phyloP scores from a whole-genome alignment of 2,888 invertebrate species.

The Drosophila acutilabella region DNA sequence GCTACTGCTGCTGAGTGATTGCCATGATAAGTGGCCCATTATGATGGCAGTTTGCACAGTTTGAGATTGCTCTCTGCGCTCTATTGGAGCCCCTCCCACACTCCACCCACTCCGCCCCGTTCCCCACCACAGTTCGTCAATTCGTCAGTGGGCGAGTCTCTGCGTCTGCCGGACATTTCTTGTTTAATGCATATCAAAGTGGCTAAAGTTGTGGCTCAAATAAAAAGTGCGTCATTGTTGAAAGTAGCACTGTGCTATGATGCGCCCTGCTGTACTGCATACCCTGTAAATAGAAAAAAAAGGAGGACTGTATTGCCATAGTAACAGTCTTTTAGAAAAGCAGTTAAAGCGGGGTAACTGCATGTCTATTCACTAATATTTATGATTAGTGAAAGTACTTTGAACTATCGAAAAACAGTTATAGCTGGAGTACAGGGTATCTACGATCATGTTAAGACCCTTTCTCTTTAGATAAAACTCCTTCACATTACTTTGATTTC shows the following conservation, averaged over 20 bases:
- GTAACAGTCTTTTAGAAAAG: not conserved
- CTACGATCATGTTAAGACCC: too few relatives aligned
- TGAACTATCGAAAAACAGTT: too few relatives aligned
- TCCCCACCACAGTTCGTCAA: conserved; percentile 18
- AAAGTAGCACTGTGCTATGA: conserved; percentile 10
- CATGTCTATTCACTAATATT: too few relatives aligned
- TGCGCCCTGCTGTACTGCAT: conserved; percentile 7
- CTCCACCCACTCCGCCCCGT: not conserved
- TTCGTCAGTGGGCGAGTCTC: conserved; percentile 21
- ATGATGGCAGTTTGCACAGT: conserved; percentile 80
- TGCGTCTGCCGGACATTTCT: conserved; percentile 44
- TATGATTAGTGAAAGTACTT: too few relatives aligned
- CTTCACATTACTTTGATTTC: too few relatives aligned
- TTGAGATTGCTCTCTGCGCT: conserved; percentile 73
- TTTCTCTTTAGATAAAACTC: too few relatives aligned
- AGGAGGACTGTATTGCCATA: not conserved
- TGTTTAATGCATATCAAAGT: conserved; percentile 77
- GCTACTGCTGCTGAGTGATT: conserved; percentile 64
- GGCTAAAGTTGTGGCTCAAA: conserved; percentile 67
- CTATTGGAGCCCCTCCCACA: conserved; percentile 61
- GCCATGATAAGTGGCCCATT: conserved; percentile 82
- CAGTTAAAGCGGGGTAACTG: too few relatives aligned
- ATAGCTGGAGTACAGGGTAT: too few relatives aligned
- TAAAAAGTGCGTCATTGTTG: conserved; percentile 72
- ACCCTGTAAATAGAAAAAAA: not conserved